Conservation (phyloP, 2,797 vertebrate genomes). For the Xiphophorus birchmanni region DNA sequence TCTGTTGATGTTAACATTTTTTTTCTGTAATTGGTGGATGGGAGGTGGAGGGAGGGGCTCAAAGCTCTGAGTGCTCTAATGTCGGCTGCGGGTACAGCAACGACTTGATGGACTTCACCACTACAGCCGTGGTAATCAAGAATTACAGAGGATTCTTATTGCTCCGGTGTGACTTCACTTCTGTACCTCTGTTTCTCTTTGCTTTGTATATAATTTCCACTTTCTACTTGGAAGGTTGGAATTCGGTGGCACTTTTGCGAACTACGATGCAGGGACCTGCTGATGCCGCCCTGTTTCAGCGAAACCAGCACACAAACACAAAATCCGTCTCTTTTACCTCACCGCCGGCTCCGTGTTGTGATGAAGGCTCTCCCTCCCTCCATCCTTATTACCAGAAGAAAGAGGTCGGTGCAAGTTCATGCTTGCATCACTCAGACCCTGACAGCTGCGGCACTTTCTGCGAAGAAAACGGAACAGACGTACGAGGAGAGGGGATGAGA, state of each 20-base stretch:
- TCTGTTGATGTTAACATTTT: conserved; percentile 46
- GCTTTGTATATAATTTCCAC: conserved; percentile 32
- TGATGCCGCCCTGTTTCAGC: conserved; percentile 31
- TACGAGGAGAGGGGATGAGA: conserved; percentile 22
- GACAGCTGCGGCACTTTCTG: conserved; percentile 53
- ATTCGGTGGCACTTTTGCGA: conserved; percentile 58
- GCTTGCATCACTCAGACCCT: conserved; percentile 68
- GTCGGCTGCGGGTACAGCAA: conserved; percentile 16
- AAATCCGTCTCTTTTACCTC: conserved; percentile 55
- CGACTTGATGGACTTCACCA: conserved; percentile 43
- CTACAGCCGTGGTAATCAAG: conserved; percentile 37
- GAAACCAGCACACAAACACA: not conserved
- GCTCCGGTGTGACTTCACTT: conserved; percentile 17
- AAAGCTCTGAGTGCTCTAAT: conserved; percentile 35
- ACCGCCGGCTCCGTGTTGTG: conserved; percentile 52
- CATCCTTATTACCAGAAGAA: conserved; percentile 69
- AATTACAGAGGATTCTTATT: conserved; percentile 33
- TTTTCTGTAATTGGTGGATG: conserved; percentile 14
- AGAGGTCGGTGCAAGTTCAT: conserved; percentile 70
- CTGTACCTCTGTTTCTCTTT: conserved; percentile 38
- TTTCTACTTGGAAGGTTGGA: conserved; percentile 52
- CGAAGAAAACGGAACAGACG: conserved; percentile 56
- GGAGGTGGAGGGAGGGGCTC: conserved; percentile 5
- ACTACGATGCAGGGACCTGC: conserved; percentile 30
- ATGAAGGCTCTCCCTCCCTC: conserved; percentile 67